Evolutionary conservation across 2,113 vertebrate species (phyloP), one percentile per base, ranked within the genome.

Genomic region (Lepisosteus oculatus): DNA sequence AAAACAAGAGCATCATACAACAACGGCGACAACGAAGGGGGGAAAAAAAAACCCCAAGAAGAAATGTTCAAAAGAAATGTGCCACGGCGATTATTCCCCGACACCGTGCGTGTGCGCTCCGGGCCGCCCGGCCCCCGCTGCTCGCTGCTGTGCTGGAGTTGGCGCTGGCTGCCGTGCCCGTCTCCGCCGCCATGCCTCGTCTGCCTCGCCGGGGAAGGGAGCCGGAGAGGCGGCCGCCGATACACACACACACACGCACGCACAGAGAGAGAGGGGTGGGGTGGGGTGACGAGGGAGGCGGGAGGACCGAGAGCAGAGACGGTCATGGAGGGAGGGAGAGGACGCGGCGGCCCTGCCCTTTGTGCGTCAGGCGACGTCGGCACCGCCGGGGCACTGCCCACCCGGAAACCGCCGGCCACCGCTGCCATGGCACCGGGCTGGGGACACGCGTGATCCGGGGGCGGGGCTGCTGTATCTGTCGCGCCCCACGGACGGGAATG

Each of bases 341-440:
- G 42, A 44, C 44, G 3, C 55, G 64, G 43, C 42, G 72, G 44
- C 43, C 64, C 45, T 47, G 15, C 84, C 76, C 84, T 62, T 76
- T 65, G 63, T 61, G 85, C 67, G 78, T 90, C 87, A 85, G 72
- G 82, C 79, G 84, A 85, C 72, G 76, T 89, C 88, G 89, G 82
- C 82, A 85, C 85, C 82, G 12, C 42, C 69, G 69, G 74, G n/a
- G 56, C 67, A 75, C 41, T 56, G 70, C 45, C 74, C 73, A 15
- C 71, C 64, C 75, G 74, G 78, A 67, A 80, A 44, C 43, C 29
- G 29, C 29, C 29, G 29, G 29, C 29, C 29, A 29, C 29, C 74
- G 14, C 17, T 15, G 59, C 55, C 42, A 80, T 65, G 77, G 61
- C 47, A 44, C 29, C 29, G 29, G 29, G 41, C 9, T 62, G 51